Percentiles rank a stretch among this genome's conserved stretches.
These are phyloP conservation scores for Periplaneta americana DNA, from an alignment of 1,140 invertebrate genomes.

Conservation along the genomic window DNA sequence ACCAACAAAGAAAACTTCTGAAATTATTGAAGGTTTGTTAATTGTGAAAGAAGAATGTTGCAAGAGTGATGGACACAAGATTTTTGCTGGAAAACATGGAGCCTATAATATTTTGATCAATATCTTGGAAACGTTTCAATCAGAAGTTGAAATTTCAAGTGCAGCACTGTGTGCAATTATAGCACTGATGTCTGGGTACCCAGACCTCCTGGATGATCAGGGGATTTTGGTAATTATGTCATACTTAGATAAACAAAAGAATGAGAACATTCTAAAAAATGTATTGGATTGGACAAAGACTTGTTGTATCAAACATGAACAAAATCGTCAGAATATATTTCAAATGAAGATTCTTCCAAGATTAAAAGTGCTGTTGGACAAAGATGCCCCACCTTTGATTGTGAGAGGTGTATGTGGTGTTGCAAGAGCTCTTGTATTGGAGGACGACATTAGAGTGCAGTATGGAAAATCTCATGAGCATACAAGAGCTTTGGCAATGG, in stretches of 20 bases:
- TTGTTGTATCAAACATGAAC: slow-evolving; percentile 69
- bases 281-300: slow-evolving; percentile 60
- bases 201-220: slow-evolving; percentile 57
- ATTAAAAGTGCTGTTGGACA: slow-evolving; percentile 48
- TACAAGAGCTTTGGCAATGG: slow-evolving; percentile 67
- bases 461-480: slow-evolving; percentile 83
- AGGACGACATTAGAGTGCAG: slow-evolving; percentile 82
- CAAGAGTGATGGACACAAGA: slow-evolving; percentile 62
- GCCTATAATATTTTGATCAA: slow-evolving; percentile 58
- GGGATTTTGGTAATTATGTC: slow-evolving; percentile 56
- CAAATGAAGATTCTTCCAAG: not conserved
- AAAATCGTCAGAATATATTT: slow-evolving; percentile 43
- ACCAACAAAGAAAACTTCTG: slow-evolving; percentile 17
- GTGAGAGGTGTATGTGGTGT: slow-evolving; percentile 59
- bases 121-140: slow-evolving; percentile 39
- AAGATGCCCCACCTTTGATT: slow-evolving; percentile 30
- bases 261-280: slow-evolving; percentile 46
- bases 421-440: slow-evolving; percentile 64
- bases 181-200: slow-evolving; percentile 65
- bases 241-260: slow-evolving; percentile 39
- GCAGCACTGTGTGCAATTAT: slow-evolving; percentile 51
- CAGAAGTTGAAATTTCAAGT: slow-evolving; percentile 38
- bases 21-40: slow-evolving; percentile 41
- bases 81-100: slow-evolving; percentile 65
- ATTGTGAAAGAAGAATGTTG: slow-evolving; percentile 56